phyloP scores from a whole-genome alignment of 1,140 invertebrate genomes.

The Zaprionus gabonicus region DNA sequence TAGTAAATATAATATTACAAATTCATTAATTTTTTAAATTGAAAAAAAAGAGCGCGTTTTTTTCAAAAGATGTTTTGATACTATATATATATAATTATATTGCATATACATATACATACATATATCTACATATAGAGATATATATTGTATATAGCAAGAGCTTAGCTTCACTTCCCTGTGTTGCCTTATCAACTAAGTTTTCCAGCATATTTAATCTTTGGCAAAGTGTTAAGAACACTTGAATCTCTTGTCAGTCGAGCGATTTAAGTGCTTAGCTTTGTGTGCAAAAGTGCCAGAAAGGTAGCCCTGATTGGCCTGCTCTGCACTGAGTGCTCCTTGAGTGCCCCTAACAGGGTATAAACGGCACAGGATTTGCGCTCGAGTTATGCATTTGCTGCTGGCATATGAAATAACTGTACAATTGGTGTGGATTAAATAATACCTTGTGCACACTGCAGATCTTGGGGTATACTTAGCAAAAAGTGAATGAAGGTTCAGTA shows the following conservation, averaged over 20 bases:
- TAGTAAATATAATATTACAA: too few relatives aligned
- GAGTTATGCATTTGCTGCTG: background rate
- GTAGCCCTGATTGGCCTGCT: background rate
- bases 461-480: background rate
- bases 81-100: too few relatives aligned
- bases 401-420: background rate
- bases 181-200: background rate
- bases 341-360: background rate
- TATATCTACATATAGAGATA: too few relatives aligned
- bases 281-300: background rate
- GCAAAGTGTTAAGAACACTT: background rate
- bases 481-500: too few relatives aligned
- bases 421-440: background rate
- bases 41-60: too few relatives aligned
- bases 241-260: background rate
- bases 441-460: background rate
- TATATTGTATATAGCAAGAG: too few relatives aligned
- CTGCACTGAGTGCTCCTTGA: background rate
- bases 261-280: background rate
- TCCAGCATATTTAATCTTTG: background rate
- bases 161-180: background rate
- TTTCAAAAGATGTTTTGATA: too few relatives aligned
- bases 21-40: too few relatives aligned
- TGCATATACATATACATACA: too few relatives aligned
- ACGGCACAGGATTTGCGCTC: background rate